Base-by-base conservation (phyloP, 1,140 invertebrate genomes). In the Coelopa frigida region DNA sequence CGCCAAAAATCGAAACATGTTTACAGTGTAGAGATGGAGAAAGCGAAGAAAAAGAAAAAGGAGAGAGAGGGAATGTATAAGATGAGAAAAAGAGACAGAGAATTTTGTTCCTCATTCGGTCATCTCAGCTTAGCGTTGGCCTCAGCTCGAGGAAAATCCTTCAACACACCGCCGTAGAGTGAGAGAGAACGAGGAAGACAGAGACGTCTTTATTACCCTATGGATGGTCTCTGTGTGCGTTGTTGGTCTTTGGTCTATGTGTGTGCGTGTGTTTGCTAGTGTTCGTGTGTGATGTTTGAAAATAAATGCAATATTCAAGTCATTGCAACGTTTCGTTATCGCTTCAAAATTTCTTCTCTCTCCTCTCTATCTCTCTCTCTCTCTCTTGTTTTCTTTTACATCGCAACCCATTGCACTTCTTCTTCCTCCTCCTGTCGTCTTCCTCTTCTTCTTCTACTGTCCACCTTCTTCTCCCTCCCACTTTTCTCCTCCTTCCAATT, bases 251-350 rank as follows among this genome's bases (percentile, higher is more conserved):
- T n/a, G n/a, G n/a, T n/a, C n/a, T n/a, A n/a, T n/a, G n/a, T n/a
- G n/a, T n/a, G 44, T 22, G 29, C 32, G 18, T 39, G 12, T 37
- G 24, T 49, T 27, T 53, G 38, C 44, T 35, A 44, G 32, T 37
- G 49, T 38, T 42, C 29, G 37, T 37, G 50, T 50, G 33, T 46
- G 48, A 42, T 42, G 2, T 12, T 8, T 6, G 50, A 55, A 49
- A 50, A 45, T 52, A 46, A 63, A 63, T 65, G 55, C 55, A 64
- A 64, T 65, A 65, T 64, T 65, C 61, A 64, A 65, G 61, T 64
- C 59, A 64, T 64, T 59, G 61, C 57, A 64, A 53, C 41, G 52
- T 49, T 41, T n/a, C n/a, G n/a, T n/a, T n/a, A n/a, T n/a, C n/a
- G n/a, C n/a, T n/a, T n/a, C n/a, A n/a, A n/a, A n/a, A n/a, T n/a